A percentile compares a stretch with the other conserved stretches of the same genome.
Conservation (phyloP, 2,888 invertebrate genomes). For the Quadroppia sp. region DNA sequence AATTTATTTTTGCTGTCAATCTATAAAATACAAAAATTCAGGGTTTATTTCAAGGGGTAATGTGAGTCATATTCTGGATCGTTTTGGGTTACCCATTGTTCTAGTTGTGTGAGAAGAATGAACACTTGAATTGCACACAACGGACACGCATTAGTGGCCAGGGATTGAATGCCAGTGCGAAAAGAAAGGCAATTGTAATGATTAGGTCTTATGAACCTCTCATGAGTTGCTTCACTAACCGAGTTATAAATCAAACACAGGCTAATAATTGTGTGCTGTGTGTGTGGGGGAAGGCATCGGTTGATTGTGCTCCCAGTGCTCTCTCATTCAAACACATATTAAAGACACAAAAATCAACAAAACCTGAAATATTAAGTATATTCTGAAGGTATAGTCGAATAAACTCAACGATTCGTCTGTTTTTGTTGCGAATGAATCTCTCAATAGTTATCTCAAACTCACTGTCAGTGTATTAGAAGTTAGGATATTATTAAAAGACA, state of each 20-base stretch:
- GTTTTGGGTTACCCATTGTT: too few relatives aligned
- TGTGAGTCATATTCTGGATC: too few relatives aligned
- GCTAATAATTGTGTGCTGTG: background rate
- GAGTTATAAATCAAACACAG: constrained; percentile 3
- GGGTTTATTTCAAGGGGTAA: too few relatives aligned
- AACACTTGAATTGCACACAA: background rate
- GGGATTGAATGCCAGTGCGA: background rate
- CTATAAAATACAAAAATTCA: too few relatives aligned
- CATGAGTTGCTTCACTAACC: constrained; percentile 21
- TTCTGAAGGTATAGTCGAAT: too few relatives aligned
- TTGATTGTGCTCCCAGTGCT: background rate
- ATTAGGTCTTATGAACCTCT: background rate
- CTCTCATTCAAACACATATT: background rate
- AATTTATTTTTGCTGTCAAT: too few relatives aligned
- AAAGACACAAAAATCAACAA: background rate
- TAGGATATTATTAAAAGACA: too few relatives aligned
- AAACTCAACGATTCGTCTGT: too few relatives aligned
- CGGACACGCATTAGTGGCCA: constrained; percentile 15
- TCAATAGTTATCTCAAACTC: too few relatives aligned
- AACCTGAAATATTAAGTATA: background rate
- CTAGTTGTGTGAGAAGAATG: background rate
- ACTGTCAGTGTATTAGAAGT: too few relatives aligned
- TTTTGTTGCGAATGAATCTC: too few relatives aligned
- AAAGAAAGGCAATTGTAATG: constrained; percentile 3
- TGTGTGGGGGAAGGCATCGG: constrained; percentile 7